phyloP scores from a whole-genome alignment of 2,113 vertebrate species.

The Beaufortia kweichowensis region DNA sequence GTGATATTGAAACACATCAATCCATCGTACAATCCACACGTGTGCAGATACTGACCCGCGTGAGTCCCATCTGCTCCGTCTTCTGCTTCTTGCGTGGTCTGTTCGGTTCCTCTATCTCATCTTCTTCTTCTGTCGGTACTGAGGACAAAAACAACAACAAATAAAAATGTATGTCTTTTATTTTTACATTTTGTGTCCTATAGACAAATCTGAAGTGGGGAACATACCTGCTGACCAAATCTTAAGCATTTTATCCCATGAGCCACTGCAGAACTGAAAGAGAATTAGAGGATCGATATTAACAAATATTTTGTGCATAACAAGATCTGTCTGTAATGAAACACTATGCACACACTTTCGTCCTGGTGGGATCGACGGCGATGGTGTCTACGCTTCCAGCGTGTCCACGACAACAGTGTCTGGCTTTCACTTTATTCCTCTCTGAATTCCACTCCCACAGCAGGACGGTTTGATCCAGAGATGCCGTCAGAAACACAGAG shows the following conservation, averaged over 20 bases:
- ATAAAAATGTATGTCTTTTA: not conserved
- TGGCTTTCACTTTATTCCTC: conserved; percentile 86
- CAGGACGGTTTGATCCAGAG: conserved; percentile 91
- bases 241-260: conserved; percentile 99
- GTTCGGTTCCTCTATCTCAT: conserved; percentile 84
- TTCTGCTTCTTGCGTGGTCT: conserved; percentile 95
- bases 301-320: no score
- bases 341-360: conserved; percentile 76
- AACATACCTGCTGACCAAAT: conserved; percentile 93
- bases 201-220: not conserved
- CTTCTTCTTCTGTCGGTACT: conserved; percentile 93
- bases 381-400: conserved; percentile 88
- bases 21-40: no score
- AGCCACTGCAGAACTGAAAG: conserved; percentile 94
- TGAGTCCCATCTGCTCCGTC: conserved; percentile 91
- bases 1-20: no score
- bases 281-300: not conserved
- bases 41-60: conserved; percentile 76
- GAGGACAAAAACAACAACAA: not conserved
- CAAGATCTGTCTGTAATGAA: not conserved
- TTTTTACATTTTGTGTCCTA: not conserved
- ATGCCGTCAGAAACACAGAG: conserved; percentile 88
- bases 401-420: conserved; percentile 93
- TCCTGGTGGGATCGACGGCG: conserved; percentile 81
- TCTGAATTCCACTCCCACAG: conserved; percentile 97